Evolutionary conservation across 2,113 vertebrate species (phyloP).

Genomic region (Microtus montanus): DNA sequence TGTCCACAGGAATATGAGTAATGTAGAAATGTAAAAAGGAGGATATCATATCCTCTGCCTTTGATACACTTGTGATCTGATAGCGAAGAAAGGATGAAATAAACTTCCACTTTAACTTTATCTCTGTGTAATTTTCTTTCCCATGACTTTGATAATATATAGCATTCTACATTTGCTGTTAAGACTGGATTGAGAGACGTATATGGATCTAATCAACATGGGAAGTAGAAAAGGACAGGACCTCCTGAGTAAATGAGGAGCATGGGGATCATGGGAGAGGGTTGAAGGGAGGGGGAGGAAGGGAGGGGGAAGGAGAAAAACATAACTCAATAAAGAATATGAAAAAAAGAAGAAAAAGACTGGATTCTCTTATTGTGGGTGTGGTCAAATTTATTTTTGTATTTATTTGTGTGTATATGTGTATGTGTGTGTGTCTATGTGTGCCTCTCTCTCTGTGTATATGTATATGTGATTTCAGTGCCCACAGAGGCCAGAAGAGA

Average conservation of each 20-base stretch:
- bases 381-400: not conserved
- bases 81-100: slow-evolving; percentile 18
- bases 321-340: too few species aligned
- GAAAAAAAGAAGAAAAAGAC: not conserved
- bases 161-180: not conserved
- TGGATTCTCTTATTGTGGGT: not conserved
- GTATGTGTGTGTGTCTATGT: not conserved
- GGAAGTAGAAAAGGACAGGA: too few species aligned
- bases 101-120: slow-evolving; percentile 11
- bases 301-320: too few species aligned
- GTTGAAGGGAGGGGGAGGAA: too few species aligned
- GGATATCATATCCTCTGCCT: not conserved
- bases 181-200: not conserved
- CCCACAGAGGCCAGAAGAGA: not conserved
- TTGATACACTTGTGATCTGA: slow-evolving; percentile 47
- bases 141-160: not conserved
- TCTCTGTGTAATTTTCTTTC: not conserved
- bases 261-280: too few species aligned
- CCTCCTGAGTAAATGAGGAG: too few species aligned
- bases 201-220: too few species aligned
- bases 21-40: too few species aligned
- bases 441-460: not conserved
- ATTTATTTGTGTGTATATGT: not conserved
- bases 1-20: too few species aligned
- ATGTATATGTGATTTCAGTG: not conserved